phyloP scores from a whole-genome alignment of 2,888 invertebrate genomes.

The Bursaphelenchus okinawaensis region DNA sequence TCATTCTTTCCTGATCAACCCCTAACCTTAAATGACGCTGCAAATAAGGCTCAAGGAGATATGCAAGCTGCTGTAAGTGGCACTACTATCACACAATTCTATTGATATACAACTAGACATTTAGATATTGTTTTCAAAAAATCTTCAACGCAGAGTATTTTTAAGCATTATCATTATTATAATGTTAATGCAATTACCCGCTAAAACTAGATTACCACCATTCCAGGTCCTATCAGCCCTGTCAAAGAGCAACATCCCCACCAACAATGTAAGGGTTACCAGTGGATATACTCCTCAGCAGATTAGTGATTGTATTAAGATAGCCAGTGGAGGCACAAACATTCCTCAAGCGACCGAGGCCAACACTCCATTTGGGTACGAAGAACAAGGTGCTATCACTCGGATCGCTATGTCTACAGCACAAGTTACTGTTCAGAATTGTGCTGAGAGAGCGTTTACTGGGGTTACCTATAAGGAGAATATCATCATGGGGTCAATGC shows the following conservation, averaged over 20 bases:
- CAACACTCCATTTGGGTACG: background rate
- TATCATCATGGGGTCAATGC: background rate
- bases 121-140: no score
- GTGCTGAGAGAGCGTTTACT: background rate
- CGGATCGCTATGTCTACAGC: slow-evolving; percentile 1
- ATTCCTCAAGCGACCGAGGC: background rate
- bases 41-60: slow-evolving; percentile 7
- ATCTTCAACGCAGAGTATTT: no score
- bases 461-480: slow-evolving; percentile 6
- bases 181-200: no score
- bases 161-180: no score
- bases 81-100: background rate
- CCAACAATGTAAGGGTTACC: background rate
- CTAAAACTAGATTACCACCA: background rate
- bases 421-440: background rate
- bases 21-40: slow-evolving; percentile 4
- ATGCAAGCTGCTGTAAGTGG: slow-evolving; percentile 8
- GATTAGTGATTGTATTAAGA: slow-evolving; percentile 7
- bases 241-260: slow-evolving; percentile 1
- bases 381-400: slow-evolving; percentile 11
- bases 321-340: background rate
- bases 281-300: background rate
- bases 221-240: slow-evolving; percentile 1
- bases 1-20: slow-evolving; percentile 7
- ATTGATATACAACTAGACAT: no score